A percentile compares a stretch with the other conserved stretches of the same genome.
Evolutionary conservation across 2,888 invertebrate species (phyloP).

Genomic region (Fragum sueziense): DNA sequence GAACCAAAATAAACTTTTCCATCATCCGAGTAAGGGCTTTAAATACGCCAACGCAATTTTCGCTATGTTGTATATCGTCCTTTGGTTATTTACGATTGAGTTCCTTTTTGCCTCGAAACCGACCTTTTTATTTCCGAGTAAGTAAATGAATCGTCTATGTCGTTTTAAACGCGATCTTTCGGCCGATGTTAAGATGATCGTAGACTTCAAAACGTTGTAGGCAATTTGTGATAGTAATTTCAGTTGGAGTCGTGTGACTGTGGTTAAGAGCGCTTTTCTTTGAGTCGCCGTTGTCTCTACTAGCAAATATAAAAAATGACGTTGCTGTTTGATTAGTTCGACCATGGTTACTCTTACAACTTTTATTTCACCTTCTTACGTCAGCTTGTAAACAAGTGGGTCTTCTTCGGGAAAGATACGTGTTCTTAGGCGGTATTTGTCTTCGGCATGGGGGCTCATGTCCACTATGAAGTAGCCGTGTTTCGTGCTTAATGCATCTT

Average conservation of each 20-base stretch:
- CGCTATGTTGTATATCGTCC: not conserved
- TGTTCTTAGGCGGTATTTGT: slow-evolving; percentile 27
- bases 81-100: not conserved
- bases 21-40: slow-evolving; percentile 24
- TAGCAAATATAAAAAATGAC: slow-evolving; percentile 29
- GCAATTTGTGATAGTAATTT: slow-evolving; percentile 32
- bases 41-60: slow-evolving; percentile 25
- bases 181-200: not conserved
- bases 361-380: slow-evolving; percentile 20
- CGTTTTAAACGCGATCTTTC: slow-evolving; percentile 21
- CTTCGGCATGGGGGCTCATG: slow-evolving; percentile 13
- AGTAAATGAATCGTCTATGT: slow-evolving; percentile 24
- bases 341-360: slow-evolving; percentile 27
- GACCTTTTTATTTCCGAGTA: slow-evolving; percentile 17
- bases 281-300: slow-evolving; percentile 24
- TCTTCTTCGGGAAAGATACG: slow-evolving; percentile 21
- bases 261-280: slow-evolving; percentile 34
- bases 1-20: slow-evolving; percentile 32
- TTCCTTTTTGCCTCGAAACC: slow-evolving; percentile 13
- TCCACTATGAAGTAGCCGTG: slow-evolving; percentile 34
- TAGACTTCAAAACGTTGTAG: slow-evolving; percentile 24
- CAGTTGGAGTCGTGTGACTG: slow-evolving; percentile 34
- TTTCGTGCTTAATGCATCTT: slow-evolving; percentile 17
- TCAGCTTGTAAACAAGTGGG: slow-evolving; percentile 24
- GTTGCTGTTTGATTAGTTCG: slow-evolving; percentile 31